A percentile compares a stretch with the other conserved stretches of the same genome.
These are phyloP conservation scores for Tenodera sinensis DNA, from an alignment of 2,888 invertebrate species.

Conservation along the genomic window DNA sequence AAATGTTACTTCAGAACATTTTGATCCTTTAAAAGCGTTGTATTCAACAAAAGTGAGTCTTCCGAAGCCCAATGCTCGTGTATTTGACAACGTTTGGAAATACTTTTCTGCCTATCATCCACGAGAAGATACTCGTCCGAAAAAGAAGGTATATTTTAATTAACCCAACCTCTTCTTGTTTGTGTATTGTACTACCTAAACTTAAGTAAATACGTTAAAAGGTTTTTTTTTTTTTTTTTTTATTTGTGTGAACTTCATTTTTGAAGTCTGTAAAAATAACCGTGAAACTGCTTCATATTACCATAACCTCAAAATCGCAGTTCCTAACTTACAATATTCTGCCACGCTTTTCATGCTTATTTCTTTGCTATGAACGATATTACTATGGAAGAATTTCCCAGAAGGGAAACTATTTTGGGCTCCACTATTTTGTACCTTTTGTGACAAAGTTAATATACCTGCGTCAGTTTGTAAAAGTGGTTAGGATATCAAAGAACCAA, in stretches of 20 bases:
- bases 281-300: slow-evolving; percentile 17
- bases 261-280: no score
- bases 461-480: no score
- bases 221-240: no score
- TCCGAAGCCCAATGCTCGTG: slow-evolving; percentile 55
- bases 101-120: slow-evolving; percentile 41
- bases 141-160: neutral
- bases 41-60: slow-evolving; percentile 55
- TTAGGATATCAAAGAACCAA: no score
- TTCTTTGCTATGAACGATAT: no score
- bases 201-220: neutral
- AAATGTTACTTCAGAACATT: slow-evolving; percentile 55
- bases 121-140: neutral
- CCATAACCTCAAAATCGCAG: neutral
- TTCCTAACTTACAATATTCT: no score
- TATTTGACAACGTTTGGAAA: slow-evolving; percentile 66
- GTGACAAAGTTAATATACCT: no score
- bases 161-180: neutral
- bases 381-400: no score
- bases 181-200: neutral
- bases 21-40: slow-evolving; percentile 68
- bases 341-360: no score
- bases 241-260: no score
- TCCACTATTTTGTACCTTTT: no score
- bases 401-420: no score